Evolutionary conservation across 30 jellyfish, hydroid and myxozoan genomes (phyloP).

Genomic region (Mastigias papua): DNA sequence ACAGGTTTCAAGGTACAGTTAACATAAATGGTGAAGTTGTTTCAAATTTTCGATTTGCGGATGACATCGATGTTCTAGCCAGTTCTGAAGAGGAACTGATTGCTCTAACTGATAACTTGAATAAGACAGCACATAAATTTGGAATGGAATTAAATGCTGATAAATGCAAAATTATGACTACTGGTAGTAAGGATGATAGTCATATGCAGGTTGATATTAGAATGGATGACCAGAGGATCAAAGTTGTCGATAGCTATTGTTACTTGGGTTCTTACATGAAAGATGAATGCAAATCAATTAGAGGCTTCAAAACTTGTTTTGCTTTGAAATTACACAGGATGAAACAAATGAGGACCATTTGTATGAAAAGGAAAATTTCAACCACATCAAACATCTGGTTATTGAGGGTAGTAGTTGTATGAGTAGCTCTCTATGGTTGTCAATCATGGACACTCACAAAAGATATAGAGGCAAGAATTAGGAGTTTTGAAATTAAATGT

Average conservation of each 20-base stretch:
- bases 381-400: neutral
- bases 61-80: slow-evolving; percentile 2
- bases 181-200: neutral
- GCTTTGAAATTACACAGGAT: neutral
- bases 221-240: neutral
- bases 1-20: neutral
- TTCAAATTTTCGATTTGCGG: neutral
- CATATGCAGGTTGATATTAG: neutral
- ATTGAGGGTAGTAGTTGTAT: neutral
- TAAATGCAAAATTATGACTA: neutral
- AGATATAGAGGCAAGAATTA: neutral
- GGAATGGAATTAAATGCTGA: neutral
- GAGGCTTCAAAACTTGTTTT: neutral
- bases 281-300: neutral
- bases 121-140: neutral
- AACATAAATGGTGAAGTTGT: neutral
- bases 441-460: neutral
- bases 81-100: neutral
- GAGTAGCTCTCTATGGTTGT: neutral
- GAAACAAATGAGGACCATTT: neutral
- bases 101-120: neutral
- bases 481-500: neutral
- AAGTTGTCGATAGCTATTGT: neutral
- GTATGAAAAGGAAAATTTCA: neutral
- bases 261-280: neutral